Evolutionary conservation across 2,888 invertebrate species (phyloP).

Genomic region (Sarcophaga variegata): DNA sequence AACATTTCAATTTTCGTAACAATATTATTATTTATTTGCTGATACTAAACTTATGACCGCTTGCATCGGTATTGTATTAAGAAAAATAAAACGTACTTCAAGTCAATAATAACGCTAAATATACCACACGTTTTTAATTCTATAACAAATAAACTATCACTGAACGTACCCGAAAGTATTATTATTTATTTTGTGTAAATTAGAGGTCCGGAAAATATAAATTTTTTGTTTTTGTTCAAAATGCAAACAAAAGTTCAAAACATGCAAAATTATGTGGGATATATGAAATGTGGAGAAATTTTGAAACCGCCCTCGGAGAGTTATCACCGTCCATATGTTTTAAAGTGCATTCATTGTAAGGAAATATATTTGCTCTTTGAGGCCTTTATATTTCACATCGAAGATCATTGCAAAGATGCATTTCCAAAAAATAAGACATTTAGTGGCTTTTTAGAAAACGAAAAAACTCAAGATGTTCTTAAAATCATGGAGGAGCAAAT

Average conservation of each 20-base stretch:
- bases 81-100: background rate
- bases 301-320: constrained; percentile 37
- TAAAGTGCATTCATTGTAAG: constrained; percentile 63
- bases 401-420: constrained; percentile 49
- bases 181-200: constrained; percentile 10
- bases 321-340: constrained; percentile 52
- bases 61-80: too few relatives aligned
- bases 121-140: background rate
- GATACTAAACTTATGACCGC: too few relatives aligned
- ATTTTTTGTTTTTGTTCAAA: background rate
- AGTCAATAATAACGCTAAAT: background rate
- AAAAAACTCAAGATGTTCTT: background rate
- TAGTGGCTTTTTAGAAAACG: background rate
- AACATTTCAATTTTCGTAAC: too few relatives aligned
- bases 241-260: constrained; percentile 56
- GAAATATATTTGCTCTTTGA: constrained; percentile 62
- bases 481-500: background rate
- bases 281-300: constrained; percentile 59
- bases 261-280: constrained; percentile 53
- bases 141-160: background rate
- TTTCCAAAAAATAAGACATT: background rate
- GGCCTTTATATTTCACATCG: constrained; percentile 62
- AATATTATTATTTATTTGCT: too few relatives aligned
- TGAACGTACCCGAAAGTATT: constrained; percentile 33
- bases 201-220: constrained; percentile 1